These are phyloP conservation scores for Circaetus cinerascens DNA, from an alignment of 2,113 vertebrate genomes.

Conservation along the genomic window DNA sequence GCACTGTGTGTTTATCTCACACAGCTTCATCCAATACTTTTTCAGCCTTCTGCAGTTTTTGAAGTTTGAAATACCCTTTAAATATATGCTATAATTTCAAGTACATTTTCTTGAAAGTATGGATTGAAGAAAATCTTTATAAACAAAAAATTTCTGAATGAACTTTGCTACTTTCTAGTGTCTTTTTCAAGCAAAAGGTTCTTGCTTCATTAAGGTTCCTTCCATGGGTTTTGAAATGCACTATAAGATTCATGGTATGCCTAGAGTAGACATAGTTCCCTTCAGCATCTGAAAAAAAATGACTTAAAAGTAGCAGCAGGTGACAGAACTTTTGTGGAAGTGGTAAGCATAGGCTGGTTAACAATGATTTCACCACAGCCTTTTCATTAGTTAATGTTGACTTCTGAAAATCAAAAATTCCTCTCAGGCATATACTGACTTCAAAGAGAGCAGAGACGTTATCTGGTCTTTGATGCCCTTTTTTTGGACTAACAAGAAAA, in stretches of 20 bases:
- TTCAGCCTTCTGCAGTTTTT: background rate
- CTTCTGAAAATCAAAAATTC: background rate
- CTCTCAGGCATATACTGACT: background rate
- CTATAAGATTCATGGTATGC: background rate
- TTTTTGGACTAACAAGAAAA: background rate
- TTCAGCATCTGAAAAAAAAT: background rate
- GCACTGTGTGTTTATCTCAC: background rate
- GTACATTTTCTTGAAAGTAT: background rate
- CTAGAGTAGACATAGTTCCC: background rate
- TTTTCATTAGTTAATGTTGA: background rate
- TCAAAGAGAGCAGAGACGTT: background rate
- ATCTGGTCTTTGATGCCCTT: background rate
- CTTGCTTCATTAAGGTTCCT: background rate
- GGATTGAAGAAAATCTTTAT: background rate
- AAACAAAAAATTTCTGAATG: background rate
- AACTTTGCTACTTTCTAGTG: background rate
- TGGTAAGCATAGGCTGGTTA: background rate
- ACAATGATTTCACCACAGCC: background rate
- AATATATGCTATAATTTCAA: background rate
- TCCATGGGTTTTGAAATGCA: background rate
- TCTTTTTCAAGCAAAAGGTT: background rate
- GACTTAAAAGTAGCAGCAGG: background rate
- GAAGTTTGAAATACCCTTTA: background rate
- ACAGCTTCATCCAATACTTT: background rate
- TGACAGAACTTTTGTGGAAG: background rate